Base-by-base conservation (phyloP, 2,113 vertebrate genomes). In the Amazona vittata region DNA sequence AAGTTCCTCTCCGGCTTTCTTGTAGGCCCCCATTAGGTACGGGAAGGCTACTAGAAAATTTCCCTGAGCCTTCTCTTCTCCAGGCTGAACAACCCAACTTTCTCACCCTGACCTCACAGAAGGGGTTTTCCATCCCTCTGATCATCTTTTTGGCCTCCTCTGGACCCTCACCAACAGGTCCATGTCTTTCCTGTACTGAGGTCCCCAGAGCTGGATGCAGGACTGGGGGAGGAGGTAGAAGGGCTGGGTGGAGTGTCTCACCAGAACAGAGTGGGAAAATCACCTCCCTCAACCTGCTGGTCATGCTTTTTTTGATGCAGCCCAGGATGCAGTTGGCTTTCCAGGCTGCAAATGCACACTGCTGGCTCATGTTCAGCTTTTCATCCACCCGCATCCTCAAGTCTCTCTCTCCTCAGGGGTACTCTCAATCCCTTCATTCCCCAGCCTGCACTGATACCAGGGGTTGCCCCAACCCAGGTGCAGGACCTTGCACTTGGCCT, bases 151-250 rank as follows among this genome's bases (percentile, higher is more conserved):
- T 55, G 69, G 25, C 19, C 10, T 75, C 10, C 14, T 47, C 20
- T 47, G 41, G 31, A 47, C 15, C 18, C 26, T 1, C 11, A 64
- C 18, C n/a, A 47, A 65, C 22, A 73, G 28, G 4, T 37, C 21
- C 50, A 12, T 1, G 0, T 37, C 35, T 22, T 20, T 59, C 22
- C 25, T 3, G 0, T 8, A 8, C 21, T 47, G 62, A 55, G 21
- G 53, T n/a, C 39, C 14, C 18, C 68, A 50, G 68, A 50, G 12
- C n/a, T 29, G n/a, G 18, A 70, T 7, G 18, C n/a, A 50, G n/a
- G 9, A 70, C 25, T 39, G 9, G 28, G 39, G 25, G 26, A 18
- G 29, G 11, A 55, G 26, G 29, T 31, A 31, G 53, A 6, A 17
- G 29, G 53, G 4, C 31, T 33, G 20, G 33, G 33, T 22, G 46